These are phyloP conservation scores for Poecilia latipinna DNA, from an alignment of 2,113 vertebrate genomes.

Conservation along the genomic window DNA sequence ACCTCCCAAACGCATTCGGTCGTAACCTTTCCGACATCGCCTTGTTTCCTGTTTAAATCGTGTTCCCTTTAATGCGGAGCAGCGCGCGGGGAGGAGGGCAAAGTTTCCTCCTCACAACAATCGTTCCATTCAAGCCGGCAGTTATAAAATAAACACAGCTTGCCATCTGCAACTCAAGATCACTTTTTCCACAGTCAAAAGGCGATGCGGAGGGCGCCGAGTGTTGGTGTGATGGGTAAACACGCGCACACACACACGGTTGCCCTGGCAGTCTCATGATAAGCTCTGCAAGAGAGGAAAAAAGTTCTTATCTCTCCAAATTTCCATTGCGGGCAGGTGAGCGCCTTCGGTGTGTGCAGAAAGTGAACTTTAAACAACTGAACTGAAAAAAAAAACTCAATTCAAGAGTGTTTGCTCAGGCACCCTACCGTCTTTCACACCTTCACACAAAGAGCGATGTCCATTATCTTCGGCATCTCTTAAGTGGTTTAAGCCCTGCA, in stretches of 20 bases:
- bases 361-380: conserved; percentile 33
- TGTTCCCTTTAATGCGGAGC: conserved; percentile 21
- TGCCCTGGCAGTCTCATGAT: conserved; percentile 43
- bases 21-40: background rate
- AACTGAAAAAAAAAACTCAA: conserved; percentile 18
- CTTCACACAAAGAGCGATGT: conserved; percentile 20
- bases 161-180: conserved; percentile 33
- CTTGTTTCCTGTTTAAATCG: conserved; percentile 17
- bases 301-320: conserved; percentile 45
- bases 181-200: conserved; percentile 30
- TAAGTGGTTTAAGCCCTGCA: conserved; percentile 59
- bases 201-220: conserved; percentile 12
- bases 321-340: conserved; percentile 49
- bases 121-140: conserved; percentile 34
- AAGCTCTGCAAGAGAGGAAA: conserved; percentile 31
- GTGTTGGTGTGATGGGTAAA: conserved; percentile 38
- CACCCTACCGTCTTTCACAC: background rate
- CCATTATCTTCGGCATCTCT: conserved; percentile 61
- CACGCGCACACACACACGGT: conserved; percentile 21
- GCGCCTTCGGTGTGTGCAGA: background rate
- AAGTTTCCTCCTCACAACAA: conserved; percentile 21
- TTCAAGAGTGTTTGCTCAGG: conserved; percentile 3
- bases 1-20: conserved; percentile 16
- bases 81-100: conserved; percentile 18
- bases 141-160: conserved; percentile 38